These are phyloP conservation scores for Orthosia gothica DNA, from an alignment of 2,888 invertebrate species.

Conservation along the genomic window DNA sequence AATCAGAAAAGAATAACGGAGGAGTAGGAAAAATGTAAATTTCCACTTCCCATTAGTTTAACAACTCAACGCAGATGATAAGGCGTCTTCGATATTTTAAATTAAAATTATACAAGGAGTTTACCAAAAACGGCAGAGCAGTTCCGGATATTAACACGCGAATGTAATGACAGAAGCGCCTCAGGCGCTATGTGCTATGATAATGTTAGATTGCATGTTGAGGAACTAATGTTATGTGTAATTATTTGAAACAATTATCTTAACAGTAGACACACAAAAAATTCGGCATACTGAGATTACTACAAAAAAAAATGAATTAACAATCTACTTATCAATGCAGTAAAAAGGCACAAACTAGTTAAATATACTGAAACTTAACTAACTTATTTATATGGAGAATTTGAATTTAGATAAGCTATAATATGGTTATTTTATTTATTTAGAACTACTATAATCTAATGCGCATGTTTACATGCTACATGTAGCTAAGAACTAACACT, in stretches of 20 bases:
- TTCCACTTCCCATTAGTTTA: not conserved
- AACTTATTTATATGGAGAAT: no score
- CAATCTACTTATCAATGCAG: no score
- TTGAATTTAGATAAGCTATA: no score
- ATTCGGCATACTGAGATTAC: constrained; percentile 1
- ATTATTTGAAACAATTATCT: constrained; percentile 39
- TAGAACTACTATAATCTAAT: no score
- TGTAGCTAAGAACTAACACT: no score
- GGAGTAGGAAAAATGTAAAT: no score
- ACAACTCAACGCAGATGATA: not conserved
- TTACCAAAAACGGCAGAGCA: constrained; percentile 14
- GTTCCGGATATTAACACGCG: constrained; percentile 25
- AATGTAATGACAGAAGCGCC: constrained; percentile 22
- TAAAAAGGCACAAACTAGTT: no score
- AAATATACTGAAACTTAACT: no score
- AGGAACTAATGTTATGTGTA: constrained; percentile 23
- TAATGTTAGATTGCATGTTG: constrained; percentile 31
- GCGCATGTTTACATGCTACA: no score
- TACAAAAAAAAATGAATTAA: not conserved
- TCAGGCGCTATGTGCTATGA: constrained; percentile 14
- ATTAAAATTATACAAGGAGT: constrained; percentile 19
- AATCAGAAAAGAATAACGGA: no score
- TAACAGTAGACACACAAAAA: constrained; percentile 40
- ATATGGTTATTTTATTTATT: no score
- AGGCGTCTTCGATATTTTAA: not conserved